These are phyloP conservation scores for Callipepla squamata DNA, from an alignment of 2,113 vertebrate species.

Conservation along the genomic window DNA sequence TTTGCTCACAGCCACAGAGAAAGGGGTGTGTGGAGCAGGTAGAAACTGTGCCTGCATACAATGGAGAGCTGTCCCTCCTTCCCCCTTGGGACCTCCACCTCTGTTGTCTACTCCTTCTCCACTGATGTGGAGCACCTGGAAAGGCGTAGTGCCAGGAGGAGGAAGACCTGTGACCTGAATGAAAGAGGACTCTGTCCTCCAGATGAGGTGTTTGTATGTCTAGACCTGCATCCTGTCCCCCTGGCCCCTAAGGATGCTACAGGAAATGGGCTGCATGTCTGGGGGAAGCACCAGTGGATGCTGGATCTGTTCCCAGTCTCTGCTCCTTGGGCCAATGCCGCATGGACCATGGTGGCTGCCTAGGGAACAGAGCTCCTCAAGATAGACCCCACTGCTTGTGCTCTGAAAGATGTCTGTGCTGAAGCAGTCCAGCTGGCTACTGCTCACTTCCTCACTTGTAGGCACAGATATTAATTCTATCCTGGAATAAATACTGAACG, in stretches of 20 bases:
- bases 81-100: background rate
- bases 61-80: background rate
- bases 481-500: background rate
- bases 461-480: background rate
- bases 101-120: background rate
- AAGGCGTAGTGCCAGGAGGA: background rate
- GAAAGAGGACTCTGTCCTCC: background rate
- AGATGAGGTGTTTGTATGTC: background rate
- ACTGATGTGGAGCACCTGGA: background rate
- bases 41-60: background rate
- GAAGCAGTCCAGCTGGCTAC: background rate
- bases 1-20: background rate
- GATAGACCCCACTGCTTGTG: background rate
- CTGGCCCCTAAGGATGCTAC: background rate
- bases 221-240: background rate
- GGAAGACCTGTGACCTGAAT: background rate
- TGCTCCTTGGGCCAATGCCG: background rate
- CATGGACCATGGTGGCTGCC: background rate
- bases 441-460: background rate
- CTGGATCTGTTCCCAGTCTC: conserved; percentile 4
- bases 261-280: background rate
- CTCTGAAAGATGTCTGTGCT: conserved; percentile 17
- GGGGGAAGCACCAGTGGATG: background rate
- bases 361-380: background rate
- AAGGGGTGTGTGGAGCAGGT: background rate